Base-by-base conservation (phyloP, 2,797 vertebrate species). In the Spinibarbus caldwelli region DNA sequence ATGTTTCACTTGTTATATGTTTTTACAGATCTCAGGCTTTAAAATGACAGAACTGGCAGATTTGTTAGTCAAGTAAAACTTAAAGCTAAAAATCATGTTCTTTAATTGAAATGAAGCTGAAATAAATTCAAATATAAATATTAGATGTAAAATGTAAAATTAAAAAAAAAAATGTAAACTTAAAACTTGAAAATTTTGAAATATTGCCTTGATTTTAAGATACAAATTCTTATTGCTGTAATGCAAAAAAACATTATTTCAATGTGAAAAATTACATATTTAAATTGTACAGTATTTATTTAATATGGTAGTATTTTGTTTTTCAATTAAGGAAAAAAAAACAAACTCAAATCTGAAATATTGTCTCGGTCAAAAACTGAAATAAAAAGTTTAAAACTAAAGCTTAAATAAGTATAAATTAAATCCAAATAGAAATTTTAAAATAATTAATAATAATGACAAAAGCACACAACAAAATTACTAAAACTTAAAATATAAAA, bases 1-100 rank as follows among this genome's bases (percentile, higher is more conserved):
- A 64, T 31, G 29, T 80, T 80, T 80, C 19, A 80, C 45, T 52
- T 34, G 19, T 52, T 31, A 52, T 34, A 75, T 52, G 72, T 34
- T n/a, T 19, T 54, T n/a, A 36, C 19, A 75, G 47, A 75, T 21
- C 6, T 52, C 47, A 76, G 73, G 36, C 47, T 52, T 34, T 7
- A 34, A 12, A 49, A 73, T 12, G 29, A 23, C 31, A 34, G 29
- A 21, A 23, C 2, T 2, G 9, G 2, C 34, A 67, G 57, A 59
- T 26, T 47, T 72, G 15, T 72, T 29, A 47, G n/a, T 17, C 1
- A 47, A 47, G 10, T 21, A 75, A 52, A 52, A 73, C 17, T 17
- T n/a, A 26, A 59, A 59, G 26, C 15, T 17, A 45, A 17, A 45
- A 43, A 31, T 11, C 3, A 6, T 49, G 21, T 31, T 23, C 6